Conservation (phyloP, 2,888 invertebrate genomes). For the Amphipyra berbera region DNA sequence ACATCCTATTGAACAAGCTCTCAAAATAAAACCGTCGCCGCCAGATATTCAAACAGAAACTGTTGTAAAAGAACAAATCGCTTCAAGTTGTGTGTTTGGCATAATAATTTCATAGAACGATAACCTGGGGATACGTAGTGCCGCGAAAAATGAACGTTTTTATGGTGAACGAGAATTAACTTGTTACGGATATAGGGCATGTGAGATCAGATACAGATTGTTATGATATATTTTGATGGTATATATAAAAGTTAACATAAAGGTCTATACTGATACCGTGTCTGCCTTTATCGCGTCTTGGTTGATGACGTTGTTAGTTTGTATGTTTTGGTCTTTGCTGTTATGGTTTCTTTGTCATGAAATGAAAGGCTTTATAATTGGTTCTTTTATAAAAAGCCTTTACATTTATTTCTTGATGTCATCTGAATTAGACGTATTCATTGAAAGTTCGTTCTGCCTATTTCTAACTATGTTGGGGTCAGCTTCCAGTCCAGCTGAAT, state of each 20-base stretch:
- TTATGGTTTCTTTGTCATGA: conserved; percentile 28
- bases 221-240: conserved; percentile 54
- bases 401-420: too few species aligned
- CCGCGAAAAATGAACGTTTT: conserved; percentile 62
- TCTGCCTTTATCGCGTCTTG: conserved; percentile 35
- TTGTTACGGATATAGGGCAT: conserved; percentile 60
- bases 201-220: conserved; percentile 58
- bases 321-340: conserved; percentile 46
- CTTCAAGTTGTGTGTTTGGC: conserved; percentile 64
- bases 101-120: conserved; percentile 66
- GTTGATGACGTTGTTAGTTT: conserved; percentile 46
- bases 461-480: too few species aligned
- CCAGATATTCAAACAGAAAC: conserved; percentile 52
- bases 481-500: too few species aligned
- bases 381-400: not conserved
- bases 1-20: conserved; percentile 30
- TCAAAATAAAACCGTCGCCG: conserved; percentile 38
- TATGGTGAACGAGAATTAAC: conserved; percentile 63
- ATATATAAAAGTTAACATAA: conserved; percentile 52
- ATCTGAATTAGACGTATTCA: too few species aligned
- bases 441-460: too few species aligned
- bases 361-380: conserved; percentile 20
- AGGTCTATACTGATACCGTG: conserved; percentile 34
- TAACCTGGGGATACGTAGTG: conserved; percentile 60
- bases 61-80: conserved; percentile 65